Base-by-base conservation (phyloP, 2,888 invertebrate genomes). In the Dorcus parallelipipedus region DNA sequence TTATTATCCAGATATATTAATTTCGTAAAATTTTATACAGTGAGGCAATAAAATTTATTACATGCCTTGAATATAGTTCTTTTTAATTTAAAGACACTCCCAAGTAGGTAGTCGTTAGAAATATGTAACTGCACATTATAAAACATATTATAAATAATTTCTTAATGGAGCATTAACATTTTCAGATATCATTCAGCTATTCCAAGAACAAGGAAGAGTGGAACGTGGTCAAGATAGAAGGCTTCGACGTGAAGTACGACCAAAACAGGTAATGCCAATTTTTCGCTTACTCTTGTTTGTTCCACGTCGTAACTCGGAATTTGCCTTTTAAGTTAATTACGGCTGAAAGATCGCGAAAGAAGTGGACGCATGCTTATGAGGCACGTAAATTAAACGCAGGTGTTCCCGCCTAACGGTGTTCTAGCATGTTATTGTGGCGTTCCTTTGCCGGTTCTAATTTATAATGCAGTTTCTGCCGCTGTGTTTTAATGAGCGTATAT, bases 171-270 rank as follows among this genome's bases (percentile, higher is more conserved):
- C 26, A 33, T 33, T 33, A 33, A 33, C 71, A 69, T 60, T 81
- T 81, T n/a, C 80, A 91, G 86, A 88, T 94, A 69, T 93, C 93
- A 61, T 93, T 94, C 76, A 91, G 93, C 74, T 94, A 93, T 77
- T 87, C 90, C 23, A 86, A 86, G 68, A 85, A 84, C 69, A 88
- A 88, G 73, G 89, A 90, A 67, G 91, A 91, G 73, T 89, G 90
- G 89, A 94, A 94, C 76, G 88, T 91, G 10, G 84, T 94, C 65
- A 88, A 89, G 75, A 89, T 94, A 65, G 92, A 93, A 65, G 93
- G 93, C 7, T 93, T 94, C 73, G 88, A 90, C 73, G 80, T 82
- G 52, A 85, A 84, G 77, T 86, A 88, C 66, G 94, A 94, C 81
- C 91, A 92, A 51, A 92, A 90, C 69, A 90, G 94, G 91, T 90